Evolutionary conservation across 2,113 vertebrate species (phyloP).

Genomic region (Trematomus loennbergii): DNA sequence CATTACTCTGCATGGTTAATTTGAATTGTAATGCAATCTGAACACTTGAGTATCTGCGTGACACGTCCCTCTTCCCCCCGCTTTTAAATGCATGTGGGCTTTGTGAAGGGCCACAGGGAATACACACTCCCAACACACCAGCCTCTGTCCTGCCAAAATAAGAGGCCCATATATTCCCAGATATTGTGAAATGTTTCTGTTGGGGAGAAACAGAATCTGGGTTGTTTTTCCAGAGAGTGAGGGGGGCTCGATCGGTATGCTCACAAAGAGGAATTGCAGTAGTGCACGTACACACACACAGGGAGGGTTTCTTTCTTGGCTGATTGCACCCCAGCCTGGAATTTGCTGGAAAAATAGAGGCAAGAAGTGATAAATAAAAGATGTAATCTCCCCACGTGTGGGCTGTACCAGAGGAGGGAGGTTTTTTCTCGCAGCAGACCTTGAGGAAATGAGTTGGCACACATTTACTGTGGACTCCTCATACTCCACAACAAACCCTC

Average conservation of each 20-base stretch:
- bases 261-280: constrained; percentile 55
- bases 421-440: constrained; percentile 78
- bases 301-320: constrained; percentile 83
- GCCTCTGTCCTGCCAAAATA: constrained; percentile 39
- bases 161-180: constrained; percentile 43
- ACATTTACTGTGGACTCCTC: constrained; percentile 46
- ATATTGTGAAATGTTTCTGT: constrained; percentile 53
- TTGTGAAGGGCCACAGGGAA: constrained; percentile 47
- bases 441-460: constrained; percentile 83
- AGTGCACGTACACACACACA: constrained; percentile 5
- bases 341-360: constrained; percentile 97
- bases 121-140: constrained; percentile 26
- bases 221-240: constrained; percentile 34
- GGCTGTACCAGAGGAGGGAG: constrained; percentile 63
- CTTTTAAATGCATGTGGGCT: constrained; percentile 52
- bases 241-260: constrained; percentile 42
- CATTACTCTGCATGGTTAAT: constrained; percentile 78
- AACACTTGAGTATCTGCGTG: constrained; percentile 82
- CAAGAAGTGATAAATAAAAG: constrained; percentile 96
- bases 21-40: constrained; percentile 85
- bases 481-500: constrained; percentile 45
- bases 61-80: constrained; percentile 52
- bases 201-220: constrained; percentile 46
- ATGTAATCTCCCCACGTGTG: constrained; percentile 89
- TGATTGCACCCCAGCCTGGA: constrained; percentile 93